These are phyloP conservation scores for Adelges cooleyi DNA, from an alignment of 1,140 invertebrate species.

Conservation along the genomic window DNA sequence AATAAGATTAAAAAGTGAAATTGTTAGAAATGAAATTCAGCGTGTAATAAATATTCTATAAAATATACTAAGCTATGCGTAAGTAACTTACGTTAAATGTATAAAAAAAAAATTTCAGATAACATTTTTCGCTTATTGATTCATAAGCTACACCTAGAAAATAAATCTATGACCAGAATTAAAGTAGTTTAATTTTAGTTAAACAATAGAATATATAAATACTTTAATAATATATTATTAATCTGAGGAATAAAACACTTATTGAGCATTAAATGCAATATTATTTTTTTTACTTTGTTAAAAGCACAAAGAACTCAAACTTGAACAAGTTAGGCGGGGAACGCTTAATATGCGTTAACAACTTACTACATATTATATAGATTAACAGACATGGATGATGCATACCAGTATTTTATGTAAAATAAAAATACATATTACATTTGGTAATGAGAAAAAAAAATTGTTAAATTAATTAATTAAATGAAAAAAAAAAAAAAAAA, in stretches of 20 bases:
- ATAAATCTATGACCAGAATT: conserved; percentile 27
- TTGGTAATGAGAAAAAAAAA: conserved; percentile 17
- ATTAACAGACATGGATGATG: conserved; percentile 4
- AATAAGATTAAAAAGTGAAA: conserved; percentile 24
- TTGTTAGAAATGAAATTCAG: conserved; percentile 27
- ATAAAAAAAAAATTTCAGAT: too few species aligned
- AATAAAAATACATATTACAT: conserved; percentile 16
- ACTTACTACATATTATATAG: background rate
- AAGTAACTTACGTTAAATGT: conserved; percentile 13
- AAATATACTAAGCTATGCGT: conserved; percentile 19
- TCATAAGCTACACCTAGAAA: conserved; percentile 16
- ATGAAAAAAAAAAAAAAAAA: background rate
- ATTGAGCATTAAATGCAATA: conserved; percentile 28
- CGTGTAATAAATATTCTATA: conserved; percentile 20
- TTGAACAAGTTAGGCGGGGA: conserved; percentile 5
- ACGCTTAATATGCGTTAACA: too few species aligned
- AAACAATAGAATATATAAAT: conserved; percentile 11
- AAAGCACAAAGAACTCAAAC: conserved; percentile 19
- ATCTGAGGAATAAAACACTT: conserved; percentile 18
- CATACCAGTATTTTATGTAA: conserved; percentile 11
- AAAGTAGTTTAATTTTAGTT: conserved; percentile 26
- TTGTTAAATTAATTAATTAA: background rate
- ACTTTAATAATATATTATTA: background rate
- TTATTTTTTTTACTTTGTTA: background rate
- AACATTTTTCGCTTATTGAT: background rate